Percentiles rank a stretch among this genome's conserved stretches.
phyloP scores from a whole-genome alignment of 2,113 vertebrate genomes.

The Catharus fuscescens region DNA sequence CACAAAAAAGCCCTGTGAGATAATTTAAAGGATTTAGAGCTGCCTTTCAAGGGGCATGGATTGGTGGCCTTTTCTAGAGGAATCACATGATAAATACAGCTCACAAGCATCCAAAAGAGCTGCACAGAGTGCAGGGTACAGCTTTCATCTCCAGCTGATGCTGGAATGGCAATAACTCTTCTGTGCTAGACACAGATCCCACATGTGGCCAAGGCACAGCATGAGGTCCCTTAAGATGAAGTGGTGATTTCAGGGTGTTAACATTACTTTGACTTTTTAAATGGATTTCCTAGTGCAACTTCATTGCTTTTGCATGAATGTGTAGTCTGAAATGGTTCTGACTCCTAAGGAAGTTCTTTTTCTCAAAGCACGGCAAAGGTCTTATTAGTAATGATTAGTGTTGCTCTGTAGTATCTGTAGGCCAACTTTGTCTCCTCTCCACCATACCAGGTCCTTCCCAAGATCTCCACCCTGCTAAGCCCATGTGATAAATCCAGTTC shows the following conservation, averaged over 20 bases:
- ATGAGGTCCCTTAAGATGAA: neutral
- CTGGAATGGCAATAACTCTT: neutral
- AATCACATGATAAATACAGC: neutral
- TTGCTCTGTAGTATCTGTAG: neutral
- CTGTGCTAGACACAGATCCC: neutral
- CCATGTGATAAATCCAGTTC: neutral
- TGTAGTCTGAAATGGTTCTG: neutral
- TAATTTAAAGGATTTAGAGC: constrained; percentile 61
- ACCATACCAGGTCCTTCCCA: neutral
- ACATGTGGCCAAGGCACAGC: neutral
- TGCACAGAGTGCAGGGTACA: neutral
- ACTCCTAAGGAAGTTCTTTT: neutral
- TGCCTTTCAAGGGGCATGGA: constrained; percentile 38
- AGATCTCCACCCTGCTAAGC: neutral
- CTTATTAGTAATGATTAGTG: neutral
- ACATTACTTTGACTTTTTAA: neutral
- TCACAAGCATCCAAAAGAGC: constrained; percentile 18
- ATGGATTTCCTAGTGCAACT: neutral
- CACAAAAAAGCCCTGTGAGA: constrained; percentile 52
- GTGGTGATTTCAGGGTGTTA: neutral
- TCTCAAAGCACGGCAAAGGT: neutral
- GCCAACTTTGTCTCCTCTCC: neutral
- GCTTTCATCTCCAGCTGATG: neutral
- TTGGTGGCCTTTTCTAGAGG: constrained; percentile 48
- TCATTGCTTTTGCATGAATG: neutral